These are phyloP conservation scores for Wasmannia auropunctata DNA, from an alignment of 1,140 invertebrate species.

Conservation along the genomic window DNA sequence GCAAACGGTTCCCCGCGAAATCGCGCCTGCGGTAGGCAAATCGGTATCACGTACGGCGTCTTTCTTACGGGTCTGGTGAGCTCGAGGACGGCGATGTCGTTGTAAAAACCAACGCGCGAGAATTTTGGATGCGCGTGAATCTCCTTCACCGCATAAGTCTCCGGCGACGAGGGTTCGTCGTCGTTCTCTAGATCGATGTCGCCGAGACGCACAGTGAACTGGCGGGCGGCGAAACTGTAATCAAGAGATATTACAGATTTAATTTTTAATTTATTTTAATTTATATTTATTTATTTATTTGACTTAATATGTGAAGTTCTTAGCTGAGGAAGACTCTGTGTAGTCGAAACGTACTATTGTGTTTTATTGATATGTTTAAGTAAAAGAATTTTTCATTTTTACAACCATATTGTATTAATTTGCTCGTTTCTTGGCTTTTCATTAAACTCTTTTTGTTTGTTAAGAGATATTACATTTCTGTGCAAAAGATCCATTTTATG, in stretches of 20 bases:
- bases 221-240: conserved; percentile 91
- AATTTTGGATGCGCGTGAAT: conserved; percentile 93
- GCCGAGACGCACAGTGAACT: conserved; percentile 95
- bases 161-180: conserved; percentile 92
- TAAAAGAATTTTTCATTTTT: too few relatives aligned
- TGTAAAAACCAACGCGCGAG: conserved; percentile 94
- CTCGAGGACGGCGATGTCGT: conserved; percentile 95
- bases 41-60: conserved; percentile 94
- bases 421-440: too few relatives aligned
- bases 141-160: conserved; percentile 91
- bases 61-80: conserved; percentile 90
- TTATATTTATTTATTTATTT: too few relatives aligned
- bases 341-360: too few relatives aligned
- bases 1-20: conserved; percentile 87
- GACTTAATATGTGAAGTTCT: too few relatives aligned
- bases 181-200: conserved; percentile 94
- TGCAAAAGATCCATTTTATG: too few relatives aligned
- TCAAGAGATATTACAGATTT: not conserved
- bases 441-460: too few relatives aligned
- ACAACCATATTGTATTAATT: too few relatives aligned
- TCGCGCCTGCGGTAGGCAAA: conserved; percentile 91
- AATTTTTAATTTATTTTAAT: too few relatives aligned
- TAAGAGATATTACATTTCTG: too few relatives aligned
- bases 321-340: too few relatives aligned
- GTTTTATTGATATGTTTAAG: too few relatives aligned